A percentile compares a stretch with the other conserved stretches of the same genome.
These are phyloP conservation scores for Apogon hyalosoma DNA, from an alignment of 2,797 vertebrate genomes.

Conservation along the genomic window DNA sequence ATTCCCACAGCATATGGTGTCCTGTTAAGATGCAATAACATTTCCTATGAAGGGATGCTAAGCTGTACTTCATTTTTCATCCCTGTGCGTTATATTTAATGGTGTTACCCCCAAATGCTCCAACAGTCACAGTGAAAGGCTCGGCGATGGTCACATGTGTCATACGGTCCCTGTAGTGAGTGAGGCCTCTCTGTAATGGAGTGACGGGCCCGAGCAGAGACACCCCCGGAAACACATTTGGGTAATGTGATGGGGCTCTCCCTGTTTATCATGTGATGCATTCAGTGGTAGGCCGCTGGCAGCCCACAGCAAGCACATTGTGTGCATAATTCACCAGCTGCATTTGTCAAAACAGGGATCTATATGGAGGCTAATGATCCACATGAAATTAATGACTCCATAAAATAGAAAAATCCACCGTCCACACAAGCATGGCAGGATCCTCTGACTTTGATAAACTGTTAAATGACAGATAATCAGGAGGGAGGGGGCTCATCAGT, in stretches of 20 bases:
- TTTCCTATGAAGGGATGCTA: slow-evolving; percentile 36
- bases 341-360: slow-evolving; percentile 96
- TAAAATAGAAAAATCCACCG: slow-evolving; percentile 95
- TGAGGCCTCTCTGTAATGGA: slow-evolving; percentile 76
- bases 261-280: slow-evolving; percentile 93
- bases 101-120: slow-evolving; percentile 66
- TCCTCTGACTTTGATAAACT: slow-evolving; percentile 92
- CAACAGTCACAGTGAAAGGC: slow-evolving; percentile 34
- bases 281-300: slow-evolving; percentile 60
- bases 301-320: slow-evolving; percentile 85
- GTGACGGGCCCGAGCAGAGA: slow-evolving; percentile 68
- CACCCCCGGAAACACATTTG: slow-evolving; percentile 71
- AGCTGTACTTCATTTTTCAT: slow-evolving; percentile 65
- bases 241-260: slow-evolving; percentile 83
- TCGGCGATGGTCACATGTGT: slow-evolving; percentile 60
- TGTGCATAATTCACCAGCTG: slow-evolving; percentile 92
- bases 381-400: slow-evolving; percentile 96
- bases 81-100: slow-evolving; percentile 60
- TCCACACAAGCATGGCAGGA: slow-evolving; percentile 87
- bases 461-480: slow-evolving; percentile 90
- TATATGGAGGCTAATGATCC: slow-evolving; percentile 96
- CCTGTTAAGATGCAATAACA: slow-evolving; percentile 11
- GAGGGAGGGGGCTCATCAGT: slow-evolving; percentile 79
- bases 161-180: slow-evolving; percentile 60
- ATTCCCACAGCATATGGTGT: background rate